Percentiles rank a stretch among this genome's conserved stretches.
Conservation (phyloP, 2,797 vertebrate genomes). For the Glyptemys insculpta region DNA sequence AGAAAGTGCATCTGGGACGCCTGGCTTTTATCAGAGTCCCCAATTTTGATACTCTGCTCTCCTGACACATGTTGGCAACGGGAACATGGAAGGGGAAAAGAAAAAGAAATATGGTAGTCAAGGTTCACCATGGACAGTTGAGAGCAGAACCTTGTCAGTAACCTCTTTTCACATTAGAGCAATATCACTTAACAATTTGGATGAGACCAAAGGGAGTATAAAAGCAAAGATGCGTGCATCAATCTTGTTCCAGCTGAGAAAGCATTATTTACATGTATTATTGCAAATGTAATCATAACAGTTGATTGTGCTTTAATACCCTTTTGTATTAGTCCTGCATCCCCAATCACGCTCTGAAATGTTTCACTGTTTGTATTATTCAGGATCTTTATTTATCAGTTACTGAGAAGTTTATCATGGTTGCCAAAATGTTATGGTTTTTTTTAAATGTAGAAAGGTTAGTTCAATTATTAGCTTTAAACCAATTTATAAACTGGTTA, state of each 20-base stretch:
- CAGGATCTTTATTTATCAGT: neutral
- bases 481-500: slow-evolving; percentile 55
- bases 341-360: neutral
- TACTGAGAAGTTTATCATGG: slow-evolving; percentile 2
- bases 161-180: neutral
- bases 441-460: slow-evolving; percentile 35
- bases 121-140: neutral
- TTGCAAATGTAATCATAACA: neutral
- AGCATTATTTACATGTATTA: neutral
- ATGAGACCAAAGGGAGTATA: neutral
- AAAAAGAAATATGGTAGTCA: neutral
- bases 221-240: neutral
- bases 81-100: neutral
- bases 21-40: neutral
- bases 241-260: neutral
- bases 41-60: neutral
- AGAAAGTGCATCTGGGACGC: neutral
- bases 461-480: slow-evolving; percentile 51
- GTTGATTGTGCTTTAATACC: neutral
- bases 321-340: neutral
- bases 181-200: neutral
- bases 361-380: neutral
- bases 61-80: neutral
- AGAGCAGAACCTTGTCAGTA: neutral
- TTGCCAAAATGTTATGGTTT: neutral